Base-by-base conservation (phyloP, 2,113 vertebrate genomes). In the Myrmecophaga tridactyla region DNA sequence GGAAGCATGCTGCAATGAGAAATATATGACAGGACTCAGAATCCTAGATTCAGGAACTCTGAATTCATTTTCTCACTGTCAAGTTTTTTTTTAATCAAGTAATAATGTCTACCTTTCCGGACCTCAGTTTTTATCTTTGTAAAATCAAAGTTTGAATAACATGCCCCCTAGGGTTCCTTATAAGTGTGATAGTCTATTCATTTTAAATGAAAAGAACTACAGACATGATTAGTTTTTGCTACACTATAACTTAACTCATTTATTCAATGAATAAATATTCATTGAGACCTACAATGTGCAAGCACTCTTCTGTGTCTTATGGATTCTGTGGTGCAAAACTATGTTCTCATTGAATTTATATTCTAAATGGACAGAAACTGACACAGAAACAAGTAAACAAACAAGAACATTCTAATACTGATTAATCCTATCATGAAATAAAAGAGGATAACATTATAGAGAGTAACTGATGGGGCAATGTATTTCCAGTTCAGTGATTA, bases 181-280 rank as follows among this genome's bases (percentile, higher is more conserved):
- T 89, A 77, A 86, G 17, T 62, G 43, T 43, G 84, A 86, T 1
- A 63, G 6, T 73, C 17, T 29, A 81, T 89, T 78, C n/a, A 90
- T 94, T 85, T 94, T 69, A 94, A 78, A 85, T 86, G 6, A 94
- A 73, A 90, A 36, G 36, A 96, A 77, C 7, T 41, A 77, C 17
- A 15, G 20, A 48, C 7, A 70, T 20, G 78, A 15, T 84, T 63
- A 88, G n/a, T 76, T 89, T 80, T 89, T 43, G 58, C 48, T 63
- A 70, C 18, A 72, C 11, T 36, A 75, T 94, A 76, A 41, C 12
- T 12, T 86, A 80, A 48, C 29, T 25, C n/a, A 75, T 36, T 92
- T 1, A 65, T 89, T 90, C 27, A 82, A 36, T 78, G 7, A 90
- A 56, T 85, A 89, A 48, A 73, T 87, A 86, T 25, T 75, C 82